Base-by-base conservation (phyloP, 2,113 vertebrate species). In the Pithys albifrons region DNA sequence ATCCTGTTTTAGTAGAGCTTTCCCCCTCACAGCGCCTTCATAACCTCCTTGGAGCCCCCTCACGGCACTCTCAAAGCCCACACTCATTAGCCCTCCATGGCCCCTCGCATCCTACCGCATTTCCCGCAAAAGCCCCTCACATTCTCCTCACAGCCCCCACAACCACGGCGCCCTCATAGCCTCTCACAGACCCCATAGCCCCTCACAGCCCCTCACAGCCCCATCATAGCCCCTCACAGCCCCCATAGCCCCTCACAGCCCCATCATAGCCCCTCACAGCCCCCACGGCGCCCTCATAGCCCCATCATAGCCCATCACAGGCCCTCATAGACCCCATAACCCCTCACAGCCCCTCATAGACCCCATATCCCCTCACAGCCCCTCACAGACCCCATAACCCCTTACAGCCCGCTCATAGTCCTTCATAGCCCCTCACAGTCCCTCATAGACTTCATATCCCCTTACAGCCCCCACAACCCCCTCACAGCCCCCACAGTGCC, bases 61-160 rank as follows among this genome's bases (percentile, higher is more conserved):
- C 19, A 48, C 8, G 31, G 20, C 27, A 10, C 24, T 25, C 35
- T 25, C n/a, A 7, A 35, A 37, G n/a, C 25, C n/a, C 14, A 25
- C 23, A 25, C 23, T 37, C 35, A 37, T 12, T 51, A 61, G 35
- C 12, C 23, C 1, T 8, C n/a, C 51, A 5, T 7, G 28, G 41
- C 13, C 25, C 3, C n/a, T 59, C n/a, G 10, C 7, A 7, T 41
- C 17, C 22, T 3, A 23, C 22, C 4, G 27, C 0, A 3, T 39
- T 59, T 4, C 18, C 17, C 9, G 28, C 33, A 16, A 19, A 48
- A 9, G 13, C 33, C 4, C 2, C 9, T 55, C 49, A 29, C 4
- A 55, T 39, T 41, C 12, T 33, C 10, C 39, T 61, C 23, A 37
- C 7, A 43, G 24, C 35, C 9, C 33, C 2, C 28, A n/a, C n/a